Conservation (phyloP, 2,797 vertebrate genomes). For the Hydrolagus colliei region DNA sequence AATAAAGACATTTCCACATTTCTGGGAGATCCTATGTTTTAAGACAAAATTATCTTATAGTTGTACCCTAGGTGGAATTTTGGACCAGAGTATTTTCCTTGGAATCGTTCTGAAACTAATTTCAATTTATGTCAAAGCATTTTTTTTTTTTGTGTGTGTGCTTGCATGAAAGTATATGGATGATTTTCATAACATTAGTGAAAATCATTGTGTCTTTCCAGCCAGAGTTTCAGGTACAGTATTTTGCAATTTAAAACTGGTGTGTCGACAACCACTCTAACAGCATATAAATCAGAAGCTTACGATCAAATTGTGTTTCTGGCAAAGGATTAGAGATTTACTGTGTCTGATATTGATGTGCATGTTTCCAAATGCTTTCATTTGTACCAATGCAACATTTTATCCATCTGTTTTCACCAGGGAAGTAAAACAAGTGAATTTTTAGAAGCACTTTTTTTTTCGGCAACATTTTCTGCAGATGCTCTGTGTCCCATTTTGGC, state of each 20-base stretch:
- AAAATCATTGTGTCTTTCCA: background rate
- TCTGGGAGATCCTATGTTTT: no score
- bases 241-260: background rate
- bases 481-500: background rate
- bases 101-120: no score
- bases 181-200: background rate
- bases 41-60: no score
- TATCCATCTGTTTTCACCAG: background rate
- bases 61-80: no score
- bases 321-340: conserved; percentile 18
- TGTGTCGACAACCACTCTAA: background rate
- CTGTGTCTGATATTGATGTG: background rate
- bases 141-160: no score
- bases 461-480: background rate
- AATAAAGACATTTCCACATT: no score
- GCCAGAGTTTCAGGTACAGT: background rate
- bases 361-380: conserved; percentile 4
- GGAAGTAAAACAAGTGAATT: background rate
- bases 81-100: no score
- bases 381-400: background rate
- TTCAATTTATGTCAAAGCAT: no score
- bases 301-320: background rate
- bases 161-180: background rate
- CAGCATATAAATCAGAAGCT: background rate
- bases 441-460: background rate